Base-by-base conservation (phyloP, 2,797 vertebrate species). In the Malacoctenus gilli region DNA sequence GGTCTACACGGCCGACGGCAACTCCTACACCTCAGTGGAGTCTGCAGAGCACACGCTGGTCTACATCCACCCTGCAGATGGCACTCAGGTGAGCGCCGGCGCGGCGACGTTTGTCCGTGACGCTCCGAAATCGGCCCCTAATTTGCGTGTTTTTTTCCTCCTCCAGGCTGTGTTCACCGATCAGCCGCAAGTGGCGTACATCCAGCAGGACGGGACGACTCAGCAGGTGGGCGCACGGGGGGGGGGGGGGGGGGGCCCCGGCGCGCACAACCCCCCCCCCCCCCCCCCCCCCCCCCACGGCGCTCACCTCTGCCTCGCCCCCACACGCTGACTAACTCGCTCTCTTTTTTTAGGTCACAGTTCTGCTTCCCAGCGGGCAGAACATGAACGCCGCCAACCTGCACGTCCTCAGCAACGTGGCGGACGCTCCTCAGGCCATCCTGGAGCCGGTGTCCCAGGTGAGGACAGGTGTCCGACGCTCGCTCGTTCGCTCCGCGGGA, bases 61-160 rank as follows among this genome's bases (percentile, higher is more conserved):
- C 75, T 99, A 99, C 90, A 98, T 99, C 59, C 97, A 99, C 66
- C 96, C 96, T 0, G 94, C 96, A 68, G 96, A 98, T 83, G 96
- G 95, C 36, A 85, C 93, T 0, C 95, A 96, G 94, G 97, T 95
- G 91, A 28, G 87, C 82, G 48, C n/a, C n/a, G n/a, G n/a, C n/a
- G n/a, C n/a, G n/a, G n/a, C n/a, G n/a, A n/a, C n/a, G n/a, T n/a
- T n/a, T n/a, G n/a, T n/a, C n/a, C n/a, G n/a, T n/a, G n/a, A n/a
- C n/a, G n/a, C n/a, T n/a, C n/a, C n/a, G n/a, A n/a, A n/a, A n/a
- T n/a, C n/a, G n/a, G n/a, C n/a, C n/a, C n/a, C n/a, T n/a, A n/a
- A n/a, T n/a, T n/a, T n/a, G n/a, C n/a, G n/a, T n/a, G n/a, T n/a
- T n/a, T n/a, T n/a, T n/a, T 41, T 10, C 38, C 39, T 48, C 40